phyloP scores from a whole-genome alignment of 2,113 vertebrate genomes.

The Mesitornis unicolor region DNA sequence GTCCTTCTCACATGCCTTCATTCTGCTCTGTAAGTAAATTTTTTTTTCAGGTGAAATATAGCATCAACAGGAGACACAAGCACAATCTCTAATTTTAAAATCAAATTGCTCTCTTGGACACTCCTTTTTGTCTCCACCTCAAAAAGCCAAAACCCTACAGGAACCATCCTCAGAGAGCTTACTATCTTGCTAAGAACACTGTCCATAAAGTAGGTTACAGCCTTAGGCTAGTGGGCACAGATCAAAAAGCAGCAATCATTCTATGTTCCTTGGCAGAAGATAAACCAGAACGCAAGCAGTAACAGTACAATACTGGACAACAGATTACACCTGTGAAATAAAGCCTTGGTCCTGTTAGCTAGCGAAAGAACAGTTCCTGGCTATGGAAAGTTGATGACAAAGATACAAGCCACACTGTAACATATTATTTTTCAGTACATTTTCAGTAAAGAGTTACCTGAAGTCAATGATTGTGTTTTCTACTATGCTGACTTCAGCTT shows the following conservation, averaged over 20 bases:
- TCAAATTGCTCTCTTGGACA: neutral
- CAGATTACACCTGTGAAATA: neutral
- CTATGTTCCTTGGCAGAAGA: neutral
- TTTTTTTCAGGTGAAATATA: neutral
- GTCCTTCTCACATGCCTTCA: neutral
- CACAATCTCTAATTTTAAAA: neutral
- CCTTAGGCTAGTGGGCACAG: neutral
- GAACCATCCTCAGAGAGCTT: neutral
- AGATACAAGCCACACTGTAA: neutral
- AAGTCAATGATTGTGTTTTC: neutral
- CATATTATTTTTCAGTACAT: neutral
- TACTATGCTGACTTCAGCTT: neutral
- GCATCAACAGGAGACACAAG: neutral
- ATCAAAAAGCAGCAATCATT: neutral
- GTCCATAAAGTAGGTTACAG: neutral
- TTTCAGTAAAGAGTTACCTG: neutral
- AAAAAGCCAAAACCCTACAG: neutral
- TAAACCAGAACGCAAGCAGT: neutral
- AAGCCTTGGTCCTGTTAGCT: neutral
- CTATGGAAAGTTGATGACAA: neutral
- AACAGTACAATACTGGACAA: neutral
- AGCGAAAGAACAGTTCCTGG: neutral
- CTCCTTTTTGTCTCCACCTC: rapidly evolving
- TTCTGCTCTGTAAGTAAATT: neutral
- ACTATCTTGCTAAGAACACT: neutral